Conservation (phyloP, 2,797 vertebrate genomes). For the Mormyrus hasselquistii region DNA sequence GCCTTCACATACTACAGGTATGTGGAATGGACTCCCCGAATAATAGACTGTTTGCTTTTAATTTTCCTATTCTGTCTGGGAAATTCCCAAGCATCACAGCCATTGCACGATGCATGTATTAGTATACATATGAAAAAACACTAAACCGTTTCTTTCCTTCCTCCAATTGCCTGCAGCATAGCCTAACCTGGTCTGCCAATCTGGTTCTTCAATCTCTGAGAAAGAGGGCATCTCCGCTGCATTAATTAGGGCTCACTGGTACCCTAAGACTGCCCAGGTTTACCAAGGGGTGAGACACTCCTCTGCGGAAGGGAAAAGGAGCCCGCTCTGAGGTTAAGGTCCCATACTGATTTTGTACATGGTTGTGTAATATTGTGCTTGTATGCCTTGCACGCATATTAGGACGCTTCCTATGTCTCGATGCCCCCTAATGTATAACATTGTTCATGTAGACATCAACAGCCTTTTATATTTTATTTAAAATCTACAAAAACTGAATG, state of each 20-base stretch:
- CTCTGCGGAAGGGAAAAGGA: background rate
- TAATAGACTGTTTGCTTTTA: background rate
- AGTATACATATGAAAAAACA: background rate
- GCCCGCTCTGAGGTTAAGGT: background rate
- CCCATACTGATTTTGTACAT: background rate
- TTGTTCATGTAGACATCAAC: background rate
- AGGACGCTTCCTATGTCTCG: background rate
- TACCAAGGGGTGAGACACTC: background rate
- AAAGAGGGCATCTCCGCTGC: conserved; percentile 42
- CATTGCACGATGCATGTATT: background rate
- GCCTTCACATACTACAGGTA: conserved; percentile 83
- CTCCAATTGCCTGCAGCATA: conserved; percentile 52
- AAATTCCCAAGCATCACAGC: background rate
- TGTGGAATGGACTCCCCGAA: background rate
- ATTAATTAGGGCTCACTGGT: conserved; percentile 1
- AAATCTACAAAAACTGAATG: background rate
- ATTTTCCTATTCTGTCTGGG: background rate
- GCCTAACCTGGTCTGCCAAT: conserved; percentile 55
- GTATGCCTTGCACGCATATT: background rate
- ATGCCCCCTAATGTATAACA: background rate
- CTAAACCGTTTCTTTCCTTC: background rate
- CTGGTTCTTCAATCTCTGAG: conserved; percentile 57
- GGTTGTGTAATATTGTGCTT: background rate
- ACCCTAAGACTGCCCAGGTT: background rate
- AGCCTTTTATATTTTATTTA: background rate